Percentiles rank a stretch among this genome's conserved stretches.
phyloP scores from a whole-genome alignment of 30 jellyfish, hydroid and myxozoan species.

The Hydra vulgaris region DNA sequence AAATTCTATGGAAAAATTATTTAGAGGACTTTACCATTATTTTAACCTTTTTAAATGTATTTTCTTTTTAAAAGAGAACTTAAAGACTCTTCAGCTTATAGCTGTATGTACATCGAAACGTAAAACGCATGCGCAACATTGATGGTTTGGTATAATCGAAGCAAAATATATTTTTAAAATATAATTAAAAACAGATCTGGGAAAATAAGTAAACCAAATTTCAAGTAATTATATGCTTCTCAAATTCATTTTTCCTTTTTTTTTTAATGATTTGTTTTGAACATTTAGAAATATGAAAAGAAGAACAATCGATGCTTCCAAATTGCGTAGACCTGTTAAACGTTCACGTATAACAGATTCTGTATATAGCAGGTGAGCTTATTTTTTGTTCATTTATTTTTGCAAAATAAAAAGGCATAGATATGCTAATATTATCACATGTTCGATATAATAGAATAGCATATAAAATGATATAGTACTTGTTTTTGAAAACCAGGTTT shows the following conservation, averaged over 20 bases:
- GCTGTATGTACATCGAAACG: neutral
- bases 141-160: neutral
- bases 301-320: conserved; percentile 93
- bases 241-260: neutral
- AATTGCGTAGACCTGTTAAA: conserved; percentile 87
- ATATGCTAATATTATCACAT: too few relatives aligned
- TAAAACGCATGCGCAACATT: neutral
- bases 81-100: neutral
- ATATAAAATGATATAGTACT: too few relatives aligned
- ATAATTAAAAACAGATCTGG: neutral
- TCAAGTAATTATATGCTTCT: neutral
- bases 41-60: too few relatives aligned
- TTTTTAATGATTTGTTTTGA: neutral
- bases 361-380: conserved; percentile 92
- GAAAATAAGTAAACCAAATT: neutral
- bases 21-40: too few relatives aligned
- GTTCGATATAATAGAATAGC: too few relatives aligned
- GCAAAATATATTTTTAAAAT: neutral
- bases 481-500: too few relatives aligned
- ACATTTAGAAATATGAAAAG: conserved; percentile 52
- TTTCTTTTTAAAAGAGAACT: too few relatives aligned
- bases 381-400: neutral
- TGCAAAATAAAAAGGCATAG: neutral
- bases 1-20: too few relatives aligned
- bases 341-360: conserved; percentile 94